Conservation (phyloP, 2,113 vertebrate genomes). For the Lucifuga dentata region DNA sequence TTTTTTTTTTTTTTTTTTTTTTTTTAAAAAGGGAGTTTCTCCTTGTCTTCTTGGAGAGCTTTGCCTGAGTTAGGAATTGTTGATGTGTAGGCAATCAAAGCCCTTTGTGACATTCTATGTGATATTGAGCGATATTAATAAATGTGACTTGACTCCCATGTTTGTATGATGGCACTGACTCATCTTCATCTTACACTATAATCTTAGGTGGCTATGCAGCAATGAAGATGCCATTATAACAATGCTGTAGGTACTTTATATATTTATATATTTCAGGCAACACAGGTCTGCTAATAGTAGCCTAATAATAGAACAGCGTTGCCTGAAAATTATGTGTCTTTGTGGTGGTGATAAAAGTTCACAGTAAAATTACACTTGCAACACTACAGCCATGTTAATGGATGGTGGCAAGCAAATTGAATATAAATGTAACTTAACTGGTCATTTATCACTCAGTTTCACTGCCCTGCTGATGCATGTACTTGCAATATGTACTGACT, state of each 20-base stretch:
- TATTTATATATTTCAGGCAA: too few species aligned
- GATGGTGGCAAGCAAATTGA: conserved; percentile 25
- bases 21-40: too few species aligned
- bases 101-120: too few species aligned
- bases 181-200: background rate
- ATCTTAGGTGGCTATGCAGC: background rate
- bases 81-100: too few species aligned
- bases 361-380: conserved; percentile 17
- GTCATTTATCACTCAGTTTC: conserved; percentile 33
- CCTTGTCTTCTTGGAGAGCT: too few species aligned
- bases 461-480: background rate
- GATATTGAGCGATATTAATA: too few species aligned
- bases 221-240: background rate
- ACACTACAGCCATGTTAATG: conserved; percentile 19
- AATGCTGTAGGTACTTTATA: background rate
- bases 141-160: too few species aligned
- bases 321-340: background rate
- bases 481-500: conserved; percentile 12
- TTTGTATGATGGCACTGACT: background rate
- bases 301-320: background rate
- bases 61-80: too few species aligned
- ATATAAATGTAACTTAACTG: conserved; percentile 13
- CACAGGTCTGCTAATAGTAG: too few species aligned
- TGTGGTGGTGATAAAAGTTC: background rate
- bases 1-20: too few species aligned